These are phyloP conservation scores for Corythoichthys intestinalis DNA, from an alignment of 2,113 vertebrate species.

Conservation along the genomic window DNA sequence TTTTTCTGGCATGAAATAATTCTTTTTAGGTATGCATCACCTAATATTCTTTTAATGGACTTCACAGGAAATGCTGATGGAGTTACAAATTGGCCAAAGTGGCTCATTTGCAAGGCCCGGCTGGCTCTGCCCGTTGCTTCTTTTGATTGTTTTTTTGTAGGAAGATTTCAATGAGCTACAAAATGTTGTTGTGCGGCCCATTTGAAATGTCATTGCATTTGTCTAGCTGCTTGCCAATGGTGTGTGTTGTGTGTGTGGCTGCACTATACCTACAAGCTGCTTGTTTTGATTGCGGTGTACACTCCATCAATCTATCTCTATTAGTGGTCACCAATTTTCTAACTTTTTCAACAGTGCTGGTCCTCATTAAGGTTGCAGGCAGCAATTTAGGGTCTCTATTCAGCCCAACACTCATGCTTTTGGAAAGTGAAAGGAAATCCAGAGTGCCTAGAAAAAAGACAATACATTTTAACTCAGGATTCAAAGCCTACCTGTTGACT, in stretches of 20 bases:
- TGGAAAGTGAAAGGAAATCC: too few relatives aligned
- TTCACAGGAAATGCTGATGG: constrained; percentile 58
- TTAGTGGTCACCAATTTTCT: not conserved
- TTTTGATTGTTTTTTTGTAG: constrained; percentile 56
- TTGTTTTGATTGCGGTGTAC: not conserved
- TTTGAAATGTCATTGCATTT: constrained; percentile 71
- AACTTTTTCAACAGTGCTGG: not conserved
- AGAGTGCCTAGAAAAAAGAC: not conserved
- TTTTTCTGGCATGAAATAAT: constrained; percentile 25
- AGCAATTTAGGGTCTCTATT: too few relatives aligned
- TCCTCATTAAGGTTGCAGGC: too few relatives aligned
- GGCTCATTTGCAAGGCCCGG: constrained; percentile 29
- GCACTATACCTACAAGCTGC: constrained; percentile 64
- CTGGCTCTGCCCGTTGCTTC: constrained; percentile 39
- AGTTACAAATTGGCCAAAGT: constrained; percentile 56
- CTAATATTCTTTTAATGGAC: constrained; percentile 65
- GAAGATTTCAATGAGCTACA: constrained; percentile 64
- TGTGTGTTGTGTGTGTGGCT: constrained; percentile 60
- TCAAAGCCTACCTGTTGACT: not conserved
- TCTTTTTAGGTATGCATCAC: constrained; percentile 30
- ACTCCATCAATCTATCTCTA: not conserved
- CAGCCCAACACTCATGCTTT: too few relatives aligned
- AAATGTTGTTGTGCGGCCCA: constrained; percentile 38
- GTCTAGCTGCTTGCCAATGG: constrained; percentile 62
- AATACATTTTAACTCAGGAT: not conserved